Percentiles rank a stretch among this genome's conserved stretches.
phyloP scores from a whole-genome alignment of 2,797 vertebrate species.

The Acrossocheilus fasciatus region DNA sequence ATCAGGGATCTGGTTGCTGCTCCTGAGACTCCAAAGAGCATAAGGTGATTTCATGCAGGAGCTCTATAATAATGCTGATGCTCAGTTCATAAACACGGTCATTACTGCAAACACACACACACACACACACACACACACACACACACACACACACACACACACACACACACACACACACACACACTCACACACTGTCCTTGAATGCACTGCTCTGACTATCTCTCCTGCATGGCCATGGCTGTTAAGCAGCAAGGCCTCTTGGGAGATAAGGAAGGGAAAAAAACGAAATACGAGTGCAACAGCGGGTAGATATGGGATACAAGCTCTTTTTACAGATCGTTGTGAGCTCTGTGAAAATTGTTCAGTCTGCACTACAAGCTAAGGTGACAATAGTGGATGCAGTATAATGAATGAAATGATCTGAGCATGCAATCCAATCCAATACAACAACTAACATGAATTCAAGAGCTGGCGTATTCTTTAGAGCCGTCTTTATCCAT shows the following conservation, averaged over 20 bases:
- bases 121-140: not conserved
- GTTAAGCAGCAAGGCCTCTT: constrained; percentile 38
- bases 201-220: constrained; percentile 21
- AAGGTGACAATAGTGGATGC: not conserved
- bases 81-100: constrained; percentile 1
- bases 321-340: not conserved
- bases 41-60: not conserved
- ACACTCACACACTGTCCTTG: constrained; percentile 26
- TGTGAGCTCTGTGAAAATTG: constrained; percentile 13
- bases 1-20: constrained; percentile 1
- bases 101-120: not conserved
- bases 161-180: constrained; percentile 7
- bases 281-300: constrained; percentile 7
- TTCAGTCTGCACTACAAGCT: not conserved
- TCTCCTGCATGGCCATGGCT: constrained; percentile 33
- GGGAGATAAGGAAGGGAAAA: constrained; percentile 13
- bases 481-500: not conserved
- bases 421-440: not conserved
- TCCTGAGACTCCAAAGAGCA: constrained; percentile 2
- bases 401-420: constrained; percentile 9
- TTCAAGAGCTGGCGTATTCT: not conserved
- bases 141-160: constrained; percentile 10
- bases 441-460: not conserved
- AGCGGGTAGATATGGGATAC: not conserved
- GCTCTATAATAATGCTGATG: not conserved